These are phyloP conservation scores for Dufourea novaeangliae DNA, from an alignment of 1,140 invertebrate species.

Conservation along the genomic window DNA sequence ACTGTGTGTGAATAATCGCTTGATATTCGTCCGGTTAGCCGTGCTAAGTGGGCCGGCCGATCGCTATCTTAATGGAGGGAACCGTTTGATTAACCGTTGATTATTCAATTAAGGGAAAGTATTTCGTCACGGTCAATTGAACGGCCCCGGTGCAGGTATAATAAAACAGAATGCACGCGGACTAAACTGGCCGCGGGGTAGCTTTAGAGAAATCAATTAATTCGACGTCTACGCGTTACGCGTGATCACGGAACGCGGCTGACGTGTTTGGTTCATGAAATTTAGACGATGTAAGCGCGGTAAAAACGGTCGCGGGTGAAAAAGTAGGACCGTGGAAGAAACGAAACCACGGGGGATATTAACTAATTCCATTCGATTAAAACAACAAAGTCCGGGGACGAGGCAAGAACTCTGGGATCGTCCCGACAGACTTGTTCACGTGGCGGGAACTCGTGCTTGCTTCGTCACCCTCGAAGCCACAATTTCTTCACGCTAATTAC, in stretches of 20 bases:
- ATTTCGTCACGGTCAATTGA: constrained; percentile 63
- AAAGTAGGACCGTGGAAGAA: neutral
- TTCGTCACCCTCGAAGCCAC: constrained; percentile 51
- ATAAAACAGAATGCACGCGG: constrained; percentile 31
- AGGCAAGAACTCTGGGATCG: constrained; percentile 46
- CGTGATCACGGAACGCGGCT: constrained; percentile 40
- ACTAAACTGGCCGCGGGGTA: neutral
- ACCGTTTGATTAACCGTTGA: constrained; percentile 52
- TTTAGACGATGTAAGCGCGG: neutral
- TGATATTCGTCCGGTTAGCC: constrained; percentile 45
- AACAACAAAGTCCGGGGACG: constrained; percentile 39
- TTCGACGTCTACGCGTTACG: constrained; percentile 18
- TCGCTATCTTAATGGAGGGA: constrained; percentile 44
- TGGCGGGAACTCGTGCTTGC: constrained; percentile 50
- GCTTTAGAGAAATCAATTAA: constrained; percentile 43
- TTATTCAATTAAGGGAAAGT: constrained; percentile 65
- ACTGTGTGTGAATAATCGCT: constrained; percentile 61
- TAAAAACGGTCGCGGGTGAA: too few species aligned
- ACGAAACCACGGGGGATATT: constrained; percentile 9
- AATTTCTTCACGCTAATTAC: constrained; percentile 57
- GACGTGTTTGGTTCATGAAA: constrained; percentile 20
- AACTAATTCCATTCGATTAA: constrained; percentile 52
- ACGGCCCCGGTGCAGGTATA: constrained; percentile 22
- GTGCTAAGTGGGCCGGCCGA: constrained; percentile 45
- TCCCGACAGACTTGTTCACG: constrained; percentile 43